phyloP scores from a whole-genome alignment of 2,797 vertebrate genomes.

The Mus caroli region DNA sequence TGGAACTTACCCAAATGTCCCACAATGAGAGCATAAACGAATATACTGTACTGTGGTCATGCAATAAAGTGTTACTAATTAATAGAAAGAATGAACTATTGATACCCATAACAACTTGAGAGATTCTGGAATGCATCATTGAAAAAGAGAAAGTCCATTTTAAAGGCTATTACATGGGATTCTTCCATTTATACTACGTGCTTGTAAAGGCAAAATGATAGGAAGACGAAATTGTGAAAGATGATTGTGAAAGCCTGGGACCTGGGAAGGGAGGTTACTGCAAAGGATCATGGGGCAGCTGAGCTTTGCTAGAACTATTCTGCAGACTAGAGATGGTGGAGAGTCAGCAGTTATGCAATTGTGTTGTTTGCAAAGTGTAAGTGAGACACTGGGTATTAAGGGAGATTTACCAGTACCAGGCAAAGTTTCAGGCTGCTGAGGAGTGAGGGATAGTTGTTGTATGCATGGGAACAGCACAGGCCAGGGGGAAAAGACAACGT shows the following conservation, averaged over 20 bases:
- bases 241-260: neutral
- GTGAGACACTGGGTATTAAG: neutral
- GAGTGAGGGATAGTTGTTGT: neutral
- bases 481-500: neutral
- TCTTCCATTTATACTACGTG: neutral
- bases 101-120: neutral
- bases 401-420: neutral
- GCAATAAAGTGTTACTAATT: neutral
- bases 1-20: slow-evolving; percentile 58
- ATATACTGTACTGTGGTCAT: neutral
- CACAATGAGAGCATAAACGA: neutral
- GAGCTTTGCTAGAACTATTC: neutral
- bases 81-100: neutral
- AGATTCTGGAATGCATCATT: neutral
- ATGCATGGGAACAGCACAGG: too few relatives aligned
- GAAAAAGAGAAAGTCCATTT: neutral
- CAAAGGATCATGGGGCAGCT: neutral
- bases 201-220: slow-evolving; percentile 13
- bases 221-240: slow-evolving; percentile 21
- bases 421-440: neutral
- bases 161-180: neutral
- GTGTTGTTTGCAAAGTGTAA: neutral
- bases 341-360: neutral
- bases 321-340: neutral
- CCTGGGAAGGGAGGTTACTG: neutral